A percentile compares a stretch with the other conserved stretches of the same genome.
These are phyloP conservation scores for Lithophane semibrunnea DNA, from an alignment of 2,888 invertebrate genomes.

Conservation along the genomic window DNA sequence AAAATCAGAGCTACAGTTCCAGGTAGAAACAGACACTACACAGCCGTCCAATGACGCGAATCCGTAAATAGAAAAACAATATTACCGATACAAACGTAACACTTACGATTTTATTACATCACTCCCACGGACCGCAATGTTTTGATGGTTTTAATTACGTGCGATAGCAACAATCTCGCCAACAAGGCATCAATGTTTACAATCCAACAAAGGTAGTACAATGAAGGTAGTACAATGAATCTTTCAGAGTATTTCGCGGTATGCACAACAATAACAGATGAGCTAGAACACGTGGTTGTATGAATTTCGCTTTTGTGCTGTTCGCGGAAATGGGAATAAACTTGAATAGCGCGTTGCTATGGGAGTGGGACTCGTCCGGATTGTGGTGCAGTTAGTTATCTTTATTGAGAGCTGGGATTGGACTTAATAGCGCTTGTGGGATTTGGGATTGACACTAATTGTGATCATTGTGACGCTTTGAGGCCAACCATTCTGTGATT, in stretches of 20 bases:
- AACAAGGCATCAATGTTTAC: conserved; percentile 72
- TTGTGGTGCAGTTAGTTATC: conserved; percentile 22
- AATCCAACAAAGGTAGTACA: conserved; percentile 78
- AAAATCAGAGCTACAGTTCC: conserved; percentile 32
- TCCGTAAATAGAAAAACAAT: conserved; percentile 56
- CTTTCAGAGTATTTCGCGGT: conserved; percentile 77
- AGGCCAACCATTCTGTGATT: neutral
- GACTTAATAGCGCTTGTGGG: conserved; percentile 10
- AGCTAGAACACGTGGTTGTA: conserved; percentile 68
- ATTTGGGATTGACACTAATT: conserved; percentile 3
- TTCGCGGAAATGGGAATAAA: conserved; percentile 63
- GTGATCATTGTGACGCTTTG: neutral
- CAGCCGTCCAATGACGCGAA: conserved; percentile 42
- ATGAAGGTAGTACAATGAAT: too few relatives aligned
- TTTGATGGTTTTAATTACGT: conserved; percentile 76
- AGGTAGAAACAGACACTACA: conserved; percentile 48
- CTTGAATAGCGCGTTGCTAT: conserved; percentile 36
- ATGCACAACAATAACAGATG: conserved; percentile 82
- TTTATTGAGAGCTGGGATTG: conserved; percentile 17
- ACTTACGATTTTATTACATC: conserved; percentile 59
- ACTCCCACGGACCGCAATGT: conserved; percentile 58
- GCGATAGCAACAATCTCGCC: conserved; percentile 69
- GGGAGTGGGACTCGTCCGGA: conserved; percentile 7
- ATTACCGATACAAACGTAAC: conserved; percentile 57
- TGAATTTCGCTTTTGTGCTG: conserved; percentile 59